phyloP scores from a whole-genome alignment of 2,797 vertebrate genomes.

The Syngnathus acus region DNA sequence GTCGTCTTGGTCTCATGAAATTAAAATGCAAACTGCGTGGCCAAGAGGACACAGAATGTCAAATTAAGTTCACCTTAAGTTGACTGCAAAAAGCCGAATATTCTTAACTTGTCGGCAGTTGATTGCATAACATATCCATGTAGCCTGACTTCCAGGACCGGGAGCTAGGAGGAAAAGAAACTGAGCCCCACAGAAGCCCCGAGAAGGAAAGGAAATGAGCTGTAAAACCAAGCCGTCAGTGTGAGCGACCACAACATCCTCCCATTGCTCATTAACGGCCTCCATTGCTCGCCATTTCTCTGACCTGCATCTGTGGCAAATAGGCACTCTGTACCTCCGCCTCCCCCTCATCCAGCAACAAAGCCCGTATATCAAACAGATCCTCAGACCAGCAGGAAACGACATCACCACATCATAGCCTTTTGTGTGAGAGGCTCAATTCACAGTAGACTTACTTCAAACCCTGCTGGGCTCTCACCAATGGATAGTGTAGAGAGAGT shows the following conservation, averaged over 20 bases:
- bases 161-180: conserved; percentile 9
- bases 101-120: neutral
- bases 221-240: conserved; percentile 29
- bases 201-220: conserved; percentile 32
- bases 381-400: conserved; percentile 42
- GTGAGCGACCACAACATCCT: conserved; percentile 48
- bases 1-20: too few relatives aligned
- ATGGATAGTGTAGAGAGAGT: conserved; percentile 27
- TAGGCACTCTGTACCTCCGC: conserved; percentile 19
- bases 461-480: conserved; percentile 18
- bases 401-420: conserved; percentile 43
- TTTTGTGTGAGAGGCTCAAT: conserved; percentile 39
- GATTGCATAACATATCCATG: conserved; percentile 14
- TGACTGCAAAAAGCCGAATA: neutral
- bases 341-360: conserved; percentile 33
- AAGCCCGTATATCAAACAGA: conserved; percentile 51
- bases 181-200: conserved; percentile 12
- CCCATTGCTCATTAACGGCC: conserved; percentile 41
- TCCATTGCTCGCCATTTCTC: conserved; percentile 26
- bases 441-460: conserved; percentile 33
- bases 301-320: conserved; percentile 26
- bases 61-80: neutral
- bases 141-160: conserved; percentile 10
- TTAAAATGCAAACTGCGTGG: too few relatives aligned
- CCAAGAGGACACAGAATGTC: neutral